These are phyloP conservation scores for Chymomyza procnemis DNA, from an alignment of 2,888 invertebrate species.

Conservation along the genomic window DNA sequence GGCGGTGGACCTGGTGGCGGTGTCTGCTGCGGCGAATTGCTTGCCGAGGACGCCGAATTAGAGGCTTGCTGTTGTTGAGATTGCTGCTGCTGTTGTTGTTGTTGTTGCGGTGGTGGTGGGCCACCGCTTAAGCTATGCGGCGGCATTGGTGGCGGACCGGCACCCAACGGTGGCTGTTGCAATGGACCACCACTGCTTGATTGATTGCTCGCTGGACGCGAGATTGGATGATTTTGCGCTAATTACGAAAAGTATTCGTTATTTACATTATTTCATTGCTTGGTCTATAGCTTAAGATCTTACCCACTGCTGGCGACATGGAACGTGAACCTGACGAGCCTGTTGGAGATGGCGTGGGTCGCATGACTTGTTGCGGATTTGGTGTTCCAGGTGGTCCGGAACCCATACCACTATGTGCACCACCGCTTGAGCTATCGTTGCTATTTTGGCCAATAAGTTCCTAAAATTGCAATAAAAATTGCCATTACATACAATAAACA, in stretches of 20 bases:
- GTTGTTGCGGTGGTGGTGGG: constrained; percentile 64
- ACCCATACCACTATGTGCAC: constrained; percentile 83
- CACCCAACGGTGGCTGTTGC: constrained; percentile 69
- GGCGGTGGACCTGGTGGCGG: constrained; percentile 75
- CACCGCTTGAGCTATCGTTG: constrained; percentile 90
- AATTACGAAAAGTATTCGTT: constrained; percentile 4
- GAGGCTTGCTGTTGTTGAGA: constrained; percentile 72
- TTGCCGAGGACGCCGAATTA: constrained; percentile 74
- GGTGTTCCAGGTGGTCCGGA: constrained; percentile 82
- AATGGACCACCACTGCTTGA: constrained; percentile 80
- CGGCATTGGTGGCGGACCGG: constrained; percentile 70
- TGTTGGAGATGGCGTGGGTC: constrained; percentile 95
- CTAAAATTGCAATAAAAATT: constrained; percentile 77
- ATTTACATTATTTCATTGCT: not conserved
- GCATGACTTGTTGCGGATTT: constrained; percentile 88
- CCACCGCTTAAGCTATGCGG: constrained; percentile 65
- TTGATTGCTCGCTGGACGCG: constrained; percentile 93
- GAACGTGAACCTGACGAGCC: constrained; percentile 96
- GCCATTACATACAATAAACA: not conserved
- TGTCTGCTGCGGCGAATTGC: constrained; percentile 76
- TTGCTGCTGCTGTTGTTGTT: constrained; percentile 65
- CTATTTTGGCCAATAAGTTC: constrained; percentile 92
- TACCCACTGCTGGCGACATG: constrained; percentile 98
- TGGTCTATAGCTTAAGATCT: constrained; percentile 76
- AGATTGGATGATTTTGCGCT: constrained; percentile 95